A percentile compares a stretch with the other conserved stretches of the same genome.
Conservation (phyloP, 1,140 invertebrate species). For the Pissodes strobi region DNA sequence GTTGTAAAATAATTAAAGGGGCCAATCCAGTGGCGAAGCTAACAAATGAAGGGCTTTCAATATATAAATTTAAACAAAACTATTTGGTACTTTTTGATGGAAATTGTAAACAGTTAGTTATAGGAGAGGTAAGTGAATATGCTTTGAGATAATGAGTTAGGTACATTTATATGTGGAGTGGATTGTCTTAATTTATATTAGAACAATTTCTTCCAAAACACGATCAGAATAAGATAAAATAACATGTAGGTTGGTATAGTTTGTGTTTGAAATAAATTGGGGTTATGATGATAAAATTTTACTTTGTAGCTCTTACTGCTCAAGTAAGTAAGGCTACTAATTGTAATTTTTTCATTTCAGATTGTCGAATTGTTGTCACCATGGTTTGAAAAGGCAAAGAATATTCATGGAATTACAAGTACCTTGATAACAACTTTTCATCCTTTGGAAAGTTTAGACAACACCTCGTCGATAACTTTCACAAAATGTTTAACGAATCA, state of each 20-base stretch:
- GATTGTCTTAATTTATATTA: too few relatives aligned
- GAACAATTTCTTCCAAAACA: too few relatives aligned
- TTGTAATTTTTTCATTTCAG: too few relatives aligned
- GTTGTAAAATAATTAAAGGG: conserved; percentile 17
- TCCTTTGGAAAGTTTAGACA: neutral
- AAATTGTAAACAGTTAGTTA: conserved; percentile 37
- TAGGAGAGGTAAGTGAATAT: conserved; percentile 34
- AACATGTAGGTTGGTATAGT: too few relatives aligned
- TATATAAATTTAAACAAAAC: conserved; percentile 25
- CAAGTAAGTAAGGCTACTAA: too few relatives aligned
- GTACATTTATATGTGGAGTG: too few relatives aligned
- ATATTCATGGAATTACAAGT: conserved; percentile 42
- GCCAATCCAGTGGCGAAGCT: conserved; percentile 32
- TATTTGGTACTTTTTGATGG: conserved; percentile 33
- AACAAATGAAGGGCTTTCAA: conserved; percentile 31
- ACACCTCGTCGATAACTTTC: conserved; percentile 20
- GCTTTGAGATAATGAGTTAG: too few relatives aligned
- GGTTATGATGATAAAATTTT: too few relatives aligned
- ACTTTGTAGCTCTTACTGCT: too few relatives aligned
- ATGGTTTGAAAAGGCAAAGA: conserved; percentile 37
- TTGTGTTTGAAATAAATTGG: too few relatives aligned
- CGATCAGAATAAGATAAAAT: too few relatives aligned
- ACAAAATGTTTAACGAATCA: conserved; percentile 35
- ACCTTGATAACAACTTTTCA: conserved; percentile 6
- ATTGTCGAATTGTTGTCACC: conserved; percentile 38